Evolutionary conservation across 2,113 vertebrate genomes (phyloP).

Genomic region (Muscicapa adusta): DNA sequence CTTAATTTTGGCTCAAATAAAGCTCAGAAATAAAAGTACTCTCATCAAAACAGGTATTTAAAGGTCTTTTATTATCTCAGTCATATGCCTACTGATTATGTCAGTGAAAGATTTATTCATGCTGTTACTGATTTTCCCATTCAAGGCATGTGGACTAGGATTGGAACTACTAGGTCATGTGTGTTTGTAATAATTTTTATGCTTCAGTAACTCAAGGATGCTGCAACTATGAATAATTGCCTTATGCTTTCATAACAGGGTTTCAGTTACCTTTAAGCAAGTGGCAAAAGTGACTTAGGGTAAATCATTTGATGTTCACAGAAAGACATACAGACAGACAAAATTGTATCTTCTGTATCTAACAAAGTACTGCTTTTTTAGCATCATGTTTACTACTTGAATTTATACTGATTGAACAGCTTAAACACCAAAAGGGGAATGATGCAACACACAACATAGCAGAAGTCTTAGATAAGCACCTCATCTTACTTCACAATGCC

Average conservation of each 20-base stretch:
- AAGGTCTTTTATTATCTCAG: not conserved
- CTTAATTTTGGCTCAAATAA: not conserved
- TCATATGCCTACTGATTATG: not conserved
- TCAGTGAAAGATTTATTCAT: not conserved
- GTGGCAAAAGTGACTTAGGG: not conserved
- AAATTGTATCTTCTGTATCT: not conserved
- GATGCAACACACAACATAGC: not conserved
- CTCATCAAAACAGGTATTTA: not conserved
- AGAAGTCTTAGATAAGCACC: accelerated
- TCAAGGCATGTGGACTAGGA: not conserved
- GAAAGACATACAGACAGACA: not conserved
- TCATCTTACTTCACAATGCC: not conserved
- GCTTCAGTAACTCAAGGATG: not conserved
- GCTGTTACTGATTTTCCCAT: not conserved
- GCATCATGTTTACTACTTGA: not conserved
- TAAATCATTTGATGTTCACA: not conserved
- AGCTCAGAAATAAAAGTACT: not conserved
- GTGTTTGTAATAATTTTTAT: not conserved
- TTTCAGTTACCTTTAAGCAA: not conserved
- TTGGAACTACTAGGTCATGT: not conserved
- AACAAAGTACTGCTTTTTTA: not conserved
- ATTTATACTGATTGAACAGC: not conserved
- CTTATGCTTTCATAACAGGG: not conserved
- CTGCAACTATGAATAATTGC: not conserved
- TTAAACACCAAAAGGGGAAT: not conserved